These are phyloP conservation scores for Hyles lineata DNA, from an alignment of 2,888 invertebrate species.

Conservation along the genomic window DNA sequence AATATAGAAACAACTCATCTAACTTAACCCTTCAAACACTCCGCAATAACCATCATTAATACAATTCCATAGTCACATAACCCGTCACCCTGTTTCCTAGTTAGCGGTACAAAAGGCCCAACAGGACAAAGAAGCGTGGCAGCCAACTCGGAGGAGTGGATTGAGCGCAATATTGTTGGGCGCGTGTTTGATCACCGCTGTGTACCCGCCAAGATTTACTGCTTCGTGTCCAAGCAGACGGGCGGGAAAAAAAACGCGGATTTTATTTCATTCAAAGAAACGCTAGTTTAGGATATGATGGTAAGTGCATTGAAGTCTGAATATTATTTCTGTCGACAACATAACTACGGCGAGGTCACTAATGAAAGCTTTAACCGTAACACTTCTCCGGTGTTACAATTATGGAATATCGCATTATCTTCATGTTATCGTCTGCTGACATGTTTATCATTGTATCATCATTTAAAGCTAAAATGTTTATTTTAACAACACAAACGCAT, in stretches of 20 bases:
- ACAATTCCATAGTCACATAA: background rate
- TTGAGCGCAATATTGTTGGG: constrained; percentile 33
- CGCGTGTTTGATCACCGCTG: constrained; percentile 31
- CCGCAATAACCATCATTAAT: background rate
- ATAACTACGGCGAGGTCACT: too few species aligned
- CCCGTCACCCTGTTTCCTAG: background rate
- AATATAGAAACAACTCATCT: background rate
- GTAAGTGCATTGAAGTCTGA: too few species aligned
- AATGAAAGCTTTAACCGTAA: too few species aligned
- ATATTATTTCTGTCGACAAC: too few species aligned
- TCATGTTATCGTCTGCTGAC: too few species aligned
- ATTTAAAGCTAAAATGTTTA: too few species aligned
- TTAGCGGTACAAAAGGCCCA: constrained; percentile 16
- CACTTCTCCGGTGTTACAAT: too few species aligned
- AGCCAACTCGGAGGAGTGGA: constrained; percentile 32
- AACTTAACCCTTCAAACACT: background rate
- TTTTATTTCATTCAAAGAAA: background rate
- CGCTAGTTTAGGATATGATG: background rate
- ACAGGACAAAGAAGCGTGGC: constrained; percentile 30
- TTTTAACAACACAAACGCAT: too few species aligned
- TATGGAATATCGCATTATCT: too few species aligned
- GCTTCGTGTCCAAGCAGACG: background rate
- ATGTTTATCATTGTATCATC: too few species aligned
- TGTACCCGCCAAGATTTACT: constrained; percentile 26
- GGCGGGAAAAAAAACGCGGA: background rate